Conservation (phyloP, 1,140 invertebrate species). For the Drosophila punjabiensis region DNA sequence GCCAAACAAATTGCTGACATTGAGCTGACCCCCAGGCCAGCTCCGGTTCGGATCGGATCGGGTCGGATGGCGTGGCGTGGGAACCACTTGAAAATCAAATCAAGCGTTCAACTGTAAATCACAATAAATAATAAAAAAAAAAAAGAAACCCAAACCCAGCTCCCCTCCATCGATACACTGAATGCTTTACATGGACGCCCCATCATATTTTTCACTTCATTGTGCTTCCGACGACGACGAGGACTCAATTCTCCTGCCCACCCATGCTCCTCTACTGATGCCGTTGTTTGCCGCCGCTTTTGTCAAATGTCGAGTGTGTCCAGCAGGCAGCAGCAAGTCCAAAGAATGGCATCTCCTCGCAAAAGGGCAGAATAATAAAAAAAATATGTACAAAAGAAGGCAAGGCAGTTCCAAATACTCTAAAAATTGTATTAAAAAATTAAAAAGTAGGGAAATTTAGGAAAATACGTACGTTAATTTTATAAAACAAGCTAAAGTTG, state of each 20-base stretch:
- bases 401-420: background rate
- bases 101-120: conserved; percentile 85
- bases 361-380: conserved; percentile 23
- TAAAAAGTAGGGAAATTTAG: background rate
- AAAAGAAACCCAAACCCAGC: conserved; percentile 3
- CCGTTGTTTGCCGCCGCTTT: conserved; percentile 67
- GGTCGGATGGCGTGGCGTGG: conserved; percentile 54
- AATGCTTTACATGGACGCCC: conserved; percentile 51
- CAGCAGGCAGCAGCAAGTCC: conserved; percentile 32
- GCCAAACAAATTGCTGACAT: conserved; percentile 64
- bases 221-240: conserved; percentile 62
- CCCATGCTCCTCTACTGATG: conserved; percentile 11
- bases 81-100: conserved; percentile 85
- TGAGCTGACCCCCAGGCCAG: conserved; percentile 43
- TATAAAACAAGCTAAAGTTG: background rate
- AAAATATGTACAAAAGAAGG: conserved; percentile 13
- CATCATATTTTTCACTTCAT: conserved; percentile 84
- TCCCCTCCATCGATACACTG: conserved; percentile 32
- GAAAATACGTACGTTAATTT: background rate
- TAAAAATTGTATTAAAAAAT: background rate
- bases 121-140: conserved; percentile 84
- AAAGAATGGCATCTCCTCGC: conserved; percentile 2
- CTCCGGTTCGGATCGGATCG: conserved; percentile 2
- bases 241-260: conserved; percentile 12
- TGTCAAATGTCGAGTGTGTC: conserved; percentile 73